Base-by-base conservation (phyloP, 64 coral and sea anemone genomes). In the Dendronephthya gigantea region DNA sequence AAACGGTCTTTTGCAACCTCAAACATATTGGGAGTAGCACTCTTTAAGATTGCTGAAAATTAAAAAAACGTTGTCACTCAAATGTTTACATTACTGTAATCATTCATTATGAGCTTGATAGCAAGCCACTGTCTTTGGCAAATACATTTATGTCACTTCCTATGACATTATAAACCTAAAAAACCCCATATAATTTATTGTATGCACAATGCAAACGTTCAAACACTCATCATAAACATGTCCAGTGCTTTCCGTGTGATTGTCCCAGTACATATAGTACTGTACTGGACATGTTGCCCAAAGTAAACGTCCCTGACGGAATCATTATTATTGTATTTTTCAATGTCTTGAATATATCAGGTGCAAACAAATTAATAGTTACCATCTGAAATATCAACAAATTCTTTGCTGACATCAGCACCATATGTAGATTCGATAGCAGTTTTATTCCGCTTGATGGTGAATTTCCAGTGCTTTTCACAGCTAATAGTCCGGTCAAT, bases 381-480 rank as follows among this genome's bases (percentile, higher is more conserved):
- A 91, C 90, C 90, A 87, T 91, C 62, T 45, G 75, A 66, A 28
- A 91, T 88, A 84, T 83, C 50, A 33, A 56, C 52, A 74, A 88
- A 91, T 74, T 91, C 90, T 33, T 87, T 55, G 84, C 81, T 50
- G 49, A 91, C 45, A 83, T 91, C 90, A 48, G 62, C 69, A 38
- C 90, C 90, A 88, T 91, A 91, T 50, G 90, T 50, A 5, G 90
- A 83, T 62, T 91, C 49, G 29, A 91, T 88, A 68, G 90, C 76
- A 15, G 90, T 87, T 41, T 65, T 1, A 47, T 69, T 91, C 28
- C 90, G 83, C 28, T 88, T 92, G 17, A 92, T 86, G 19, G 86
- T 85, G 40, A 88, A 88, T 83, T 88, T 88, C 82, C 82, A 92
- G 68, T 92, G 90, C 72, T 84, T 84, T 68, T 92, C 90, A 47